These are phyloP conservation scores for Euthynnus affinis DNA, from an alignment of 2,797 vertebrate genomes.

Conservation along the genomic window DNA sequence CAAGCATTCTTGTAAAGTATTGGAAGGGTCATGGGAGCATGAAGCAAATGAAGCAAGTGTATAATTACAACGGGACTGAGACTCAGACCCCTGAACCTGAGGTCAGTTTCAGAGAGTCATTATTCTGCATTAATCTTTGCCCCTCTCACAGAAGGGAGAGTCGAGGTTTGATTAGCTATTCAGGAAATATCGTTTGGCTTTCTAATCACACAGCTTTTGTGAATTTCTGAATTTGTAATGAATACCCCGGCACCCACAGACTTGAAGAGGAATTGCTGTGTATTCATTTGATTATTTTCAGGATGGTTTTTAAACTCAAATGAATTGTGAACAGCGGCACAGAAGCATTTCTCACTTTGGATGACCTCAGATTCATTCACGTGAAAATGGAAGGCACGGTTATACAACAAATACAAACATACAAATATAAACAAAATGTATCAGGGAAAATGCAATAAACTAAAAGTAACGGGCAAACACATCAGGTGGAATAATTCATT, in stretches of 20 bases:
- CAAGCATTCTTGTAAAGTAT: slow-evolving; percentile 50
- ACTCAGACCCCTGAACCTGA: slow-evolving; percentile 58
- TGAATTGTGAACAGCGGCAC: slow-evolving; percentile 22
- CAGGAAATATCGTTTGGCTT: slow-evolving; percentile 64
- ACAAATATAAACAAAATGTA: background rate
- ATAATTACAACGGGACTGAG: slow-evolving; percentile 78
- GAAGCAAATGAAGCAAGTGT: slow-evolving; percentile 74
- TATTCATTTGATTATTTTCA: slow-evolving; percentile 30
- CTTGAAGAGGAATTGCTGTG: slow-evolving; percentile 6
- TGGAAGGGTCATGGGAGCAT: slow-evolving; percentile 69
- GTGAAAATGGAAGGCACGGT: background rate
- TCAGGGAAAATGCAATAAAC: background rate
- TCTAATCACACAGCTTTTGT: slow-evolving; percentile 66
- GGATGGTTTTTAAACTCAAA: slow-evolving; percentile 17
- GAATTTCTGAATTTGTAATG: slow-evolving; percentile 66
- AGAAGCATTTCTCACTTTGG: slow-evolving; percentile 3
- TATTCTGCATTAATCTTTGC: slow-evolving; percentile 76
- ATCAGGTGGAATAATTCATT: background rate
- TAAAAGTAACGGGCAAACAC: background rate
- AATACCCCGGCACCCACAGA: slow-evolving; percentile 30
- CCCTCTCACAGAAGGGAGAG: slow-evolving; percentile 45
- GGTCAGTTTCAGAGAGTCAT: slow-evolving; percentile 68
- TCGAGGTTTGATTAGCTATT: slow-evolving; percentile 79
- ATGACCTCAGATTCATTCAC: background rate
- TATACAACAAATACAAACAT: background rate